A percentile compares a stretch with the other conserved stretches of the same genome.
phyloP scores from a whole-genome alignment of 2,113 vertebrate species.

The Leptodactylus fuscus region DNA sequence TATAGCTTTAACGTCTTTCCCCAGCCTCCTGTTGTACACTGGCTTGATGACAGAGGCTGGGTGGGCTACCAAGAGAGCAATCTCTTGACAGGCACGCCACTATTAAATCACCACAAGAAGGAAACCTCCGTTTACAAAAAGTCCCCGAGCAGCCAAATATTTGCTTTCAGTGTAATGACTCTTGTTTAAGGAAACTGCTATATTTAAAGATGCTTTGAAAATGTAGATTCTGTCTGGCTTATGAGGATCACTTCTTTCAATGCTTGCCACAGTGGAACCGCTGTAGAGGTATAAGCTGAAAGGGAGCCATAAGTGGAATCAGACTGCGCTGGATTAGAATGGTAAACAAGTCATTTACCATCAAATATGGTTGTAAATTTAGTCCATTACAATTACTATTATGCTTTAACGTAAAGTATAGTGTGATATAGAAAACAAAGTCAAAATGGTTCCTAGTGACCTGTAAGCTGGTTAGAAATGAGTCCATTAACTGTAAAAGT shows the following conservation, averaged over 20 bases:
- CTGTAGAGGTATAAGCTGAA: neutral
- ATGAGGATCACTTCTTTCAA: neutral
- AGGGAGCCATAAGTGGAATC: neutral
- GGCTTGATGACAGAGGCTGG: slow-evolving; percentile 12
- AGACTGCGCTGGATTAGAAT: neutral
- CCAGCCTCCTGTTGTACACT: neutral
- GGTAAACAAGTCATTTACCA: neutral
- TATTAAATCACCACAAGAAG: slow-evolving; percentile 32
- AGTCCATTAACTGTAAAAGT: too few species aligned
- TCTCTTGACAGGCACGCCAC: slow-evolving; percentile 13
- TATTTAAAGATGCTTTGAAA: slow-evolving; percentile 65
- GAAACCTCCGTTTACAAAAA: slow-evolving; percentile 46
- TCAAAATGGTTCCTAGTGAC: too few species aligned
- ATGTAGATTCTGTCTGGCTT: slow-evolving; percentile 64
- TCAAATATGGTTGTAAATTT: neutral
- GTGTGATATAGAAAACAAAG: too few species aligned
- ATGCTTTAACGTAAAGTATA: too few species aligned
- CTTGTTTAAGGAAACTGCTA: slow-evolving; percentile 51
- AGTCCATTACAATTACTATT: neutral
- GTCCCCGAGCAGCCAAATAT: slow-evolving; percentile 41
- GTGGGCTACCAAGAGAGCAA: slow-evolving; percentile 3
- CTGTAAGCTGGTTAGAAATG: too few species aligned
- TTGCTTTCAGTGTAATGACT: slow-evolving; percentile 42
- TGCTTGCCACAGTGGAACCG: neutral
- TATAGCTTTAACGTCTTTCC: neutral